Base-by-base conservation (phyloP, 1,140 invertebrate genomes). In the Portunus trituberculatus region DNA sequence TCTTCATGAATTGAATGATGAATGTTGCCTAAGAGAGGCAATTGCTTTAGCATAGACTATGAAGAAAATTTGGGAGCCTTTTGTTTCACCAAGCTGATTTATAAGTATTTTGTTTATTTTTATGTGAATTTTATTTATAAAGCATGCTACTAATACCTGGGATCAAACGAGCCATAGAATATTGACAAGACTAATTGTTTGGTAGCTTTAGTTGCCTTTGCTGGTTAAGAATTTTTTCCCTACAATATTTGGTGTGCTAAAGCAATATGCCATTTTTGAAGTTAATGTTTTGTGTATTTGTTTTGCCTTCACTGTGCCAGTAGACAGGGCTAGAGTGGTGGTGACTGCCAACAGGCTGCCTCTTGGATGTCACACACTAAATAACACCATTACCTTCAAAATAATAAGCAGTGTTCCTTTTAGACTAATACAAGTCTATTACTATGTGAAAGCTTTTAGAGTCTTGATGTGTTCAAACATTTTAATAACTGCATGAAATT, bases 81-180 rank as follows among this genome's bases (percentile, higher is more conserved):
- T 95, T 95, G 84, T 95, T 95, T 95, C 95, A 95, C 95, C 95
- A 95, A 95, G 95, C 95, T 95, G 94, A 95, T 93, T 93, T 94
- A n/a, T 83, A 90, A 45, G n/a, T 93, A 87, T 93, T 89, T 92
- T 95, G 48, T 29, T 89, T 93, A 59, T 95, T 95, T 48, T 92
- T 84, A 29, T 91, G 45, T 91, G 84, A 91, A 82, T 82, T 67
- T 90, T 93, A 20, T 88, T 91, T 84, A 59, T 76, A n/a, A 39
- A 95, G 92, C 95, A 95, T 95, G 95, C 92, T 83, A 93, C 95
- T 95, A 95, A 95, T 89, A 93, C 32, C 52, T 90, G 91, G 86
- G 59, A 90, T 90, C 89, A 86, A 59, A 39, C 12, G 29, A 89
- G 82, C 45, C 28, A n/a, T 93, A 91, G 32, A 29, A 84, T 29